Evolutionary conservation across 2,888 invertebrate species (phyloP).

Genomic region (Agrochola litura): DNA sequence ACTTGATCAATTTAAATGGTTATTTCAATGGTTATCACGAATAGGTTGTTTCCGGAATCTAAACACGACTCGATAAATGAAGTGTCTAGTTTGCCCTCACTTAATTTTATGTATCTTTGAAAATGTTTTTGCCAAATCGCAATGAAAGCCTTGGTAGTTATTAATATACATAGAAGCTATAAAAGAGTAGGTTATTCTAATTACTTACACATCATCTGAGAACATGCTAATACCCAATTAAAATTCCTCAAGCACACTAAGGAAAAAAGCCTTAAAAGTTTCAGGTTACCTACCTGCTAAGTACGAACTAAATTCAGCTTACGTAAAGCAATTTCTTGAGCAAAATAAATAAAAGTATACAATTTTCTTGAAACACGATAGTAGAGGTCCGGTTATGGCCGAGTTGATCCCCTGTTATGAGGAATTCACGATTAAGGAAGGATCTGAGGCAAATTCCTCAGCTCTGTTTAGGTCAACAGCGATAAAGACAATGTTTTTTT

Average conservation of each 20-base stretch:
- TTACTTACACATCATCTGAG: background rate
- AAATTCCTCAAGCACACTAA: background rate
- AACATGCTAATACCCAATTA: background rate
- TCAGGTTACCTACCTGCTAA: slow-evolving; percentile 5
- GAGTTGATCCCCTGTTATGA: slow-evolving; percentile 54
- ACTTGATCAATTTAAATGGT: slow-evolving; percentile 39
- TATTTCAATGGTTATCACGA: slow-evolving; percentile 33
- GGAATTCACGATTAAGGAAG: slow-evolving; percentile 68
- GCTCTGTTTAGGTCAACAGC: slow-evolving; percentile 56
- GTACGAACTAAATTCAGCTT: background rate
- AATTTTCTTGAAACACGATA: slow-evolving; percentile 47
- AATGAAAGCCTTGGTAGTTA: background rate
- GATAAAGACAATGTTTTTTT: slow-evolving; percentile 33
- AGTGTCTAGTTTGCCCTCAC: slow-evolving; percentile 16
- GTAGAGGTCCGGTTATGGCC: slow-evolving; percentile 45
- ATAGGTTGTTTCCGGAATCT: slow-evolving; percentile 28
- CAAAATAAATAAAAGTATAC: slow-evolving; percentile 41
- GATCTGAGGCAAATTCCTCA: slow-evolving; percentile 70
- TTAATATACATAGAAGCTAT: background rate
- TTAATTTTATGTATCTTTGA: background rate
- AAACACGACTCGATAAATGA: background rate
- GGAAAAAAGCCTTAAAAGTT: background rate
- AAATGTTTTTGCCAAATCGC: slow-evolving; percentile 23
- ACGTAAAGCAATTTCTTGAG: slow-evolving; percentile 24
- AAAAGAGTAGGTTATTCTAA: slow-evolving; percentile 1